These are phyloP conservation scores for Nymphalis polychloros DNA, from an alignment of 2,888 invertebrate genomes.

Conservation along the genomic window DNA sequence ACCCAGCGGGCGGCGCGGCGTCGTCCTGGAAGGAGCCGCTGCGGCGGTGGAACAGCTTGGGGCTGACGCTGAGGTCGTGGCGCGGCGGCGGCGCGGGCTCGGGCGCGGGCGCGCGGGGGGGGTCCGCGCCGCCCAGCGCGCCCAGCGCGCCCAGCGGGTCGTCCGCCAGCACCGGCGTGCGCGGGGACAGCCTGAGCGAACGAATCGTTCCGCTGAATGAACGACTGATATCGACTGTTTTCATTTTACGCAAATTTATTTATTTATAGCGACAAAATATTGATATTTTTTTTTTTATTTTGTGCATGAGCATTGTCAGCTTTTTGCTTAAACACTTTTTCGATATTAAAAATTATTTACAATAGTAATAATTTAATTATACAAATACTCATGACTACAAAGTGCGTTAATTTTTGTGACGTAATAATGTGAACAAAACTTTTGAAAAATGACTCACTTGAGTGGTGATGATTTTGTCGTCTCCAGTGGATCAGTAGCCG, in stretches of 20 bases:
- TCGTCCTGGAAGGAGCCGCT: slow-evolving; percentile 78
- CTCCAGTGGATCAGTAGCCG: slow-evolving; percentile 53
- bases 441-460: slow-evolving; percentile 55
- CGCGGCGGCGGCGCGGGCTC: slow-evolving; percentile 48
- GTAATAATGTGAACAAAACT: too few species aligned
- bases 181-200: slow-evolving; percentile 83
- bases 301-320: too few species aligned
- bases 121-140: slow-evolving; percentile 39
- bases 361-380: too few species aligned
- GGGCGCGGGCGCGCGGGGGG: slow-evolving; percentile 45
- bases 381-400: neutral
- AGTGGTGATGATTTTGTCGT: slow-evolving; percentile 66
- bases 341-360: too few species aligned
- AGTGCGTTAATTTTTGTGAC: too few species aligned
- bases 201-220: neutral
- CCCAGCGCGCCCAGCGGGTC: slow-evolving; percentile 93
- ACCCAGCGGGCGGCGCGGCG: slow-evolving; percentile 67
- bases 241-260: too few species aligned
- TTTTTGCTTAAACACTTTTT: too few species aligned
- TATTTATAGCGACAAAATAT: too few species aligned
- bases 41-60: slow-evolving; percentile 84
- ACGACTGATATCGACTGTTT: too few species aligned
- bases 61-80: slow-evolving; percentile 83
- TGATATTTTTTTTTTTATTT: too few species aligned
- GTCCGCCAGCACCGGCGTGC: slow-evolving; percentile 94